Conservation (phyloP, 1,140 invertebrate species). For the Drosophila ohnishii region DNA sequence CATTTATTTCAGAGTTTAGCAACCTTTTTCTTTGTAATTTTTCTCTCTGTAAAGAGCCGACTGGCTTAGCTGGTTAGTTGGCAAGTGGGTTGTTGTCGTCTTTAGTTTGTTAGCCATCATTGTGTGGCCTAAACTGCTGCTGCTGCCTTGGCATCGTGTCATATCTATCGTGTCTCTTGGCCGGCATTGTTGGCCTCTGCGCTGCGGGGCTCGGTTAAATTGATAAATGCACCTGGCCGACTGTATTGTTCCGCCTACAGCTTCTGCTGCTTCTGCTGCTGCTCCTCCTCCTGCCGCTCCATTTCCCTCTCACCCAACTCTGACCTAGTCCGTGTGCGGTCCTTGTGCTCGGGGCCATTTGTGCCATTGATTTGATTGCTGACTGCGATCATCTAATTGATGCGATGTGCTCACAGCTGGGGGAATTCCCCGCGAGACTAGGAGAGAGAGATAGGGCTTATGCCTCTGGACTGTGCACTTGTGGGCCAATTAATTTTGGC, state of each 20-base stretch:
- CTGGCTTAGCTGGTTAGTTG: background rate
- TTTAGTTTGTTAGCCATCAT: conserved; percentile 70
- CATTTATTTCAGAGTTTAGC: no score
- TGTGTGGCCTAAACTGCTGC: conserved; percentile 49
- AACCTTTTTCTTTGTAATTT: background rate
- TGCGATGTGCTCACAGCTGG: conserved; percentile 26
- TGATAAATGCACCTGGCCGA: conserved; percentile 72
- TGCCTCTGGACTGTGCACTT: background rate
- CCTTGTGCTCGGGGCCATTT: conserved; percentile 44
- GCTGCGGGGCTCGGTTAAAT: conserved; percentile 73
- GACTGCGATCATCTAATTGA: conserved; percentile 50
- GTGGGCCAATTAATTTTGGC: conserved; percentile 23
- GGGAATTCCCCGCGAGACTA: background rate
- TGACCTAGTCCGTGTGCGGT: background rate
- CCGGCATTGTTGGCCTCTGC: conserved; percentile 58
- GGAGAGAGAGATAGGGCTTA: background rate
- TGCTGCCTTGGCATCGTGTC: conserved; percentile 44
- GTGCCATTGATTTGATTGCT: conserved; percentile 58
- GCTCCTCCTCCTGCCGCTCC: background rate
- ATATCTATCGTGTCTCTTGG: conserved; percentile 69
- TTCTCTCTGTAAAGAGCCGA: background rate
- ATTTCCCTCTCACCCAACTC: background rate
- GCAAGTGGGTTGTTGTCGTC: conserved; percentile 26
- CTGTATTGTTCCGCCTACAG: conserved; percentile 27
- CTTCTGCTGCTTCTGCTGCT: background rate